Percentiles rank a stretch among this genome's conserved stretches.
phyloP scores from a whole-genome alignment of 2,113 vertebrate genomes.

The Gallinago paraguaiae region DNA sequence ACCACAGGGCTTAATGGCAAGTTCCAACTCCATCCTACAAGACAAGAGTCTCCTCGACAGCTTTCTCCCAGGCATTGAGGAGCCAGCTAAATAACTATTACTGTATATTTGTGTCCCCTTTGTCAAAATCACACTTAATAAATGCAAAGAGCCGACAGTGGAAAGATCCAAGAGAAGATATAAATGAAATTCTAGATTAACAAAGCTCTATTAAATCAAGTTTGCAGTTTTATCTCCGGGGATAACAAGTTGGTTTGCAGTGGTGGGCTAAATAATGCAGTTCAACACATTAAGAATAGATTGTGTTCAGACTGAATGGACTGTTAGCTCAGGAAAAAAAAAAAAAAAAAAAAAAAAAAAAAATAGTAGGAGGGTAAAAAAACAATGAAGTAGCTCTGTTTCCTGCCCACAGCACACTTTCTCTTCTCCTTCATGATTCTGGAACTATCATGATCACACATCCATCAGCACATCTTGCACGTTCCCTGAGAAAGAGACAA shows the following conservation, averaged over 20 bases:
- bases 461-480: not conserved
- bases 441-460: not conserved
- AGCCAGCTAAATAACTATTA: not conserved
- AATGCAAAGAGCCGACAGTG: not conserved
- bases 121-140: not conserved
- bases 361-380: not conserved
- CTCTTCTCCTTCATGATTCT: not conserved
- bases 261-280: conserved; percentile 26
- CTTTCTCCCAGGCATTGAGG: not conserved
- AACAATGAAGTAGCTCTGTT: not conserved
- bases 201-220: conserved; percentile 6
- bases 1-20: not conserved
- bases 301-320: not conserved
- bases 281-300: not conserved
- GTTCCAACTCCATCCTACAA: not conserved
- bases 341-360: not conserved
- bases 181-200: not conserved
- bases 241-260: not conserved
- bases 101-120: not conserved
- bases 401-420: not conserved
- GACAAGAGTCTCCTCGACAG: not conserved
- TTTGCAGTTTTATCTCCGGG: conserved; percentile 7
- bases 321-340: not conserved
- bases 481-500: not conserved
- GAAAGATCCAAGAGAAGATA: not conserved